A percentile compares a stretch with the other conserved stretches of the same genome.
These are phyloP conservation scores for Diarsia mendica DNA, from an alignment of 2,888 invertebrate genomes.

Conservation along the genomic window DNA sequence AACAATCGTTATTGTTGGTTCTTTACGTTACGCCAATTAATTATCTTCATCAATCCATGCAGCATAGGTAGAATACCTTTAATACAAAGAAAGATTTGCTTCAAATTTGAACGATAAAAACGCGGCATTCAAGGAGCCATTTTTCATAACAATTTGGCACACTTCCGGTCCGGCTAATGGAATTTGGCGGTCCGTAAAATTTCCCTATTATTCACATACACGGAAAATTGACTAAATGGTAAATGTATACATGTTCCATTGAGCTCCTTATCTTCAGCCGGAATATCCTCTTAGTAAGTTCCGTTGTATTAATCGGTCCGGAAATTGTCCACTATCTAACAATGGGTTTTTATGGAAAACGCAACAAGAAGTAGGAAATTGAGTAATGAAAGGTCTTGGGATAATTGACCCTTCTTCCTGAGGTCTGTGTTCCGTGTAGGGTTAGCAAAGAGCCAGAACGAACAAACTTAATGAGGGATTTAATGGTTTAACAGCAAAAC, in stretches of 20 bases:
- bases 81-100: neutral
- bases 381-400: neutral
- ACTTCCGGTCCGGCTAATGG: slow-evolving; percentile 42
- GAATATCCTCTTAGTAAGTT: slow-evolving; percentile 16
- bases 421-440: no score
- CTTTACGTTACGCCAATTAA: neutral
- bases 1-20: neutral
- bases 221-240: slow-evolving; percentile 21
- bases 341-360: neutral
- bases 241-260: slow-evolving; percentile 4
- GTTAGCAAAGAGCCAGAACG: neutral
- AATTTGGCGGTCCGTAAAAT: slow-evolving; percentile 49
- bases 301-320: slow-evolving; percentile 35
- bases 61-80: neutral
- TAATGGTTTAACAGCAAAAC: no score
- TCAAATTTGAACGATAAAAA: slow-evolving; percentile 11
- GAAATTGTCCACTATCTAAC: slow-evolving; percentile 41
- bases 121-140: slow-evolving; percentile 3
- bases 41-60: neutral
- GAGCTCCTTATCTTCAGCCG: neutral
- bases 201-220: slow-evolving; percentile 44
- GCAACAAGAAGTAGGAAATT: slow-evolving; percentile 20
- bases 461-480: neutral
- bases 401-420: neutral
- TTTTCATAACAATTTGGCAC: slow-evolving; percentile 43